These are phyloP conservation scores for Metopolophium dirhodum DNA, from an alignment of 1,140 invertebrate species.

Conservation along the genomic window DNA sequence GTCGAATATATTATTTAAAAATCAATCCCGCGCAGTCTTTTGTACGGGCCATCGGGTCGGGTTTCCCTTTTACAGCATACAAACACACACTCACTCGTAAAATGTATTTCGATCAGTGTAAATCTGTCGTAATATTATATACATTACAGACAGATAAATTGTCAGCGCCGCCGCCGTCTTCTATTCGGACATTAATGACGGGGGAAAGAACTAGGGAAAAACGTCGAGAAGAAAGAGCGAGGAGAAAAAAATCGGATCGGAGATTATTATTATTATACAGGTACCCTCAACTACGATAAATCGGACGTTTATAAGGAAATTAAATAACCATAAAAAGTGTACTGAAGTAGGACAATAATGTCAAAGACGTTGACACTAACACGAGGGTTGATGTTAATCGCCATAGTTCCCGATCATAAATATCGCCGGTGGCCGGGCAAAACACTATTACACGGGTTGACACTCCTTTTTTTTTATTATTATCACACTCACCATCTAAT, in stretches of 20 bases:
- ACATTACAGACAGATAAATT: not conserved
- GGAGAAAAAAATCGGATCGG: not conserved
- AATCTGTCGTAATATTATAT: not conserved
- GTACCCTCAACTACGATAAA: not conserved
- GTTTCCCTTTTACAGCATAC: not conserved
- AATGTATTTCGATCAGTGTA: not conserved
- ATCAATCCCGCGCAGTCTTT: not conserved
- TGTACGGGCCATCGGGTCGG: too few relatives aligned
- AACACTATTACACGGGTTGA: slow-evolving; percentile 45
- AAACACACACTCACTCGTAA: not conserved
- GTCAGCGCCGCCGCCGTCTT: not conserved
- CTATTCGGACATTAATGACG: not conserved
- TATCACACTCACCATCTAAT: slow-evolving; percentile 22
- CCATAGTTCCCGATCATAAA: slow-evolving; percentile 36
- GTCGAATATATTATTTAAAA: slow-evolving; percentile 10
- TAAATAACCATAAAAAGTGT: slow-evolving; percentile 44
- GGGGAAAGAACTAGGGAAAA: not conserved
- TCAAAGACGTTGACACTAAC: slow-evolving; percentile 30
- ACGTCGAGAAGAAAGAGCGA: not conserved
- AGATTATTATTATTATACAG: slow-evolving; percentile 21
- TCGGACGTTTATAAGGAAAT: slow-evolving; percentile 45
- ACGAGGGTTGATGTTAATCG: slow-evolving; percentile 47
- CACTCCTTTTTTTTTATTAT: slow-evolving; percentile 45
- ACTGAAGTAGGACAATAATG: slow-evolving; percentile 22
- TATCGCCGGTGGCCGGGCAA: slow-evolving; percentile 31